Evolutionary conservation across 1,140 invertebrate genomes (phyloP).

Genomic region (Drosophila punjabiensis): DNA sequence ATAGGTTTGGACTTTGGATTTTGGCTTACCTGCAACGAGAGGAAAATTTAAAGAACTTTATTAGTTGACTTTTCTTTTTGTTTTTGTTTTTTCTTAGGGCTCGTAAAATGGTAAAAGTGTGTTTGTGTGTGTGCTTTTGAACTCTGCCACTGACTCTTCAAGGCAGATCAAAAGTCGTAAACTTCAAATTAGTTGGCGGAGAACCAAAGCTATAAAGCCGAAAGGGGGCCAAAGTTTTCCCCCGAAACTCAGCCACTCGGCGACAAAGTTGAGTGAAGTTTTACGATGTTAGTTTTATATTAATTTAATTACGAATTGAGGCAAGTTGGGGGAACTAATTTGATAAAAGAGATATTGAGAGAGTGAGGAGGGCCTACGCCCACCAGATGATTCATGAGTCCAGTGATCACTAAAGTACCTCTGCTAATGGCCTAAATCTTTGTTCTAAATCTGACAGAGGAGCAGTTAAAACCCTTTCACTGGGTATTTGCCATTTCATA

Average conservation of each 20-base stretch:
- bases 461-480: neutral
- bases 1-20: constrained; percentile 54
- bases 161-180: constrained; percentile 37
- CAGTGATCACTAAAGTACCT: neutral
- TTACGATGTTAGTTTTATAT: constrained; percentile 57
- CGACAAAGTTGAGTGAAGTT: constrained; percentile 54
- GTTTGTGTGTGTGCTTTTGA: constrained; percentile 38
- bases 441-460: neutral
- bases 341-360: constrained; percentile 20
- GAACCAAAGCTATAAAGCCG: constrained; percentile 1
- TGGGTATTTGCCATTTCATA: neutral
- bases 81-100: constrained; percentile 20
- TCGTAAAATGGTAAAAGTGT: constrained; percentile 29
- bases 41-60: constrained; percentile 59
- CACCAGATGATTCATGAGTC: constrained; percentile 36
- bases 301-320: constrained; percentile 55
- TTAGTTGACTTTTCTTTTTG: constrained; percentile 51
- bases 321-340: constrained; percentile 30
- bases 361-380: constrained; percentile 35
- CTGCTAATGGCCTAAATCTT: neutral
- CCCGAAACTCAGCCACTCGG: neutral
- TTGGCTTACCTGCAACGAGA: constrained; percentile 75
- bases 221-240: constrained; percentile 22
- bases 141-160: constrained; percentile 36
- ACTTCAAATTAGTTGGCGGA: constrained; percentile 37